Evolutionary conservation across 2,113 vertebrate genomes (phyloP).

Genomic region (Aegypius monachus): DNA sequence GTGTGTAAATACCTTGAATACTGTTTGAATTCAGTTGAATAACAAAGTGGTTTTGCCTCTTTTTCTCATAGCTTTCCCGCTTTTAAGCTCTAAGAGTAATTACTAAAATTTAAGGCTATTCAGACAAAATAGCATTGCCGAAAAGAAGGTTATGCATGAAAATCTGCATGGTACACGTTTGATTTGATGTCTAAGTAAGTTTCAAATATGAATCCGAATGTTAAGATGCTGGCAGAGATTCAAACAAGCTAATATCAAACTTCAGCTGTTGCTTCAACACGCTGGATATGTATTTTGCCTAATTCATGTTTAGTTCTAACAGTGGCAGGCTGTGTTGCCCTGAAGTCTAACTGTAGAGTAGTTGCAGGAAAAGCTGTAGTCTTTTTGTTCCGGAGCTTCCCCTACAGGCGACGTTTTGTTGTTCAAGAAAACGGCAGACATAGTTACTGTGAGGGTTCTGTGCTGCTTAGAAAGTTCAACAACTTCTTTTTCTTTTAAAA

Average conservation of each 20-base stretch:
- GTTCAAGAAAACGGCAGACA: not conserved
- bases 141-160: not conserved
- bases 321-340: not conserved
- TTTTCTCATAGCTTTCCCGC: not conserved
- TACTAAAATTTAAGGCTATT: not conserved
- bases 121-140: not conserved
- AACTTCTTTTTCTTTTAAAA: not conserved
- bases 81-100: slow-evolving; percentile 6
- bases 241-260: not conserved
- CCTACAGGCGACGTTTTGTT: not conserved
- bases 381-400: not conserved
- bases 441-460: not conserved
- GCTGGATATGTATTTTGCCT: not conserved
- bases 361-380: not conserved
- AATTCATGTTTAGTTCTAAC: not conserved
- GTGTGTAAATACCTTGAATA: not conserved
- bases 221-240: not conserved
- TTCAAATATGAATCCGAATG: not conserved
- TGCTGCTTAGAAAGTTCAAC: not conserved
- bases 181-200: not conserved
- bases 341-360: not conserved
- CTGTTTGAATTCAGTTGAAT: not conserved
- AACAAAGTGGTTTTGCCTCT: not conserved
- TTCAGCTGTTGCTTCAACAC: slow-evolving; percentile 13
- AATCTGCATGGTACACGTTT: not conserved